phyloP scores from a whole-genome alignment of 1,140 invertebrate genomes.

The Aplysia californica region DNA sequence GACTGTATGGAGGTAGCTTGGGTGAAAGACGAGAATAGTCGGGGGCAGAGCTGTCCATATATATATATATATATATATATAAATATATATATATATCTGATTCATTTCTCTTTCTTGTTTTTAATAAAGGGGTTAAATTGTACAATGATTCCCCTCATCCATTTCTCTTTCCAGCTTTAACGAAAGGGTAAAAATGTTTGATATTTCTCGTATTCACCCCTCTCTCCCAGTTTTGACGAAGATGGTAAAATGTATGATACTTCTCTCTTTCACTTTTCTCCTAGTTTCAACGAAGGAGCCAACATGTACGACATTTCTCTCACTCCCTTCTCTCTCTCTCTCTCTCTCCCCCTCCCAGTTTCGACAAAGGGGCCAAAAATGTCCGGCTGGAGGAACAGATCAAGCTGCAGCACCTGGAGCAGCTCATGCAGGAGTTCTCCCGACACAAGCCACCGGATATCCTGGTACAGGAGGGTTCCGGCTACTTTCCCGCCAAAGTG shows the following conservation, averaged over 20 bases:
- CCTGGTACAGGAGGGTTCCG: constrained; percentile 45
- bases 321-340: not conserved
- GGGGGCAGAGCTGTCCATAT: no score
- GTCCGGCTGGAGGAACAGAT: constrained; percentile 63
- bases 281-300: not conserved
- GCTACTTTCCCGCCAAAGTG: constrained; percentile 49
- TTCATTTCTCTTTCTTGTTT: no score
- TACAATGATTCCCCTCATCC: no score
- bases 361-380: constrained; percentile 54
- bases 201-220: no score
- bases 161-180: not conserved
- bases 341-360: constrained; percentile 41
- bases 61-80: no score
- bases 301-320: not conserved
- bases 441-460: constrained; percentile 55
- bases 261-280: not conserved
- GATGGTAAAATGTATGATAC: not conserved
- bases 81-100: no score
- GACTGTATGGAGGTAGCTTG: no score
- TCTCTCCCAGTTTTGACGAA: no score
- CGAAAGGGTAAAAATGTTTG: not conserved
- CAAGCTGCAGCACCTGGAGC: constrained; percentile 62
- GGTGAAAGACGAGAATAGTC: no score
- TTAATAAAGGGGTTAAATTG: no score
- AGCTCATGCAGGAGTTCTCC: constrained; percentile 60